phyloP scores from a whole-genome alignment of 2,888 invertebrate genomes.

The Morpho achilles region DNA sequence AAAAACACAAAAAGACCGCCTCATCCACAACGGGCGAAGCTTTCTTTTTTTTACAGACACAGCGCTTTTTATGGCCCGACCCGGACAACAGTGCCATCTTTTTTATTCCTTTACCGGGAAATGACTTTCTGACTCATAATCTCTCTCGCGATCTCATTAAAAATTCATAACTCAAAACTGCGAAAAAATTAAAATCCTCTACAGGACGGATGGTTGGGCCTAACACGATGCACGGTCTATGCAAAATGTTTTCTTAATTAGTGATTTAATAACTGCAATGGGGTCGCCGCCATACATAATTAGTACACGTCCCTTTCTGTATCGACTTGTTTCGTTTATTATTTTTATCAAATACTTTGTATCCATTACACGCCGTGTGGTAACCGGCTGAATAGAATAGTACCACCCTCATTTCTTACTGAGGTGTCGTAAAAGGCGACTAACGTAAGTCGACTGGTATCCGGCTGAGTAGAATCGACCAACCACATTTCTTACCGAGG shows the following conservation, averaged over 20 bases:
- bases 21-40: slow-evolving; percentile 14
- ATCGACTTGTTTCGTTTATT: slow-evolving; percentile 1
- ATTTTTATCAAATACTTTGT: no score
- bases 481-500: no score
- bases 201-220: slow-evolving; percentile 36
- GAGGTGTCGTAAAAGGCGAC: no score
- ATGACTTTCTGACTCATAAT: slow-evolving; percentile 81
- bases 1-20: slow-evolving; percentile 19
- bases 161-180: slow-evolving; percentile 81
- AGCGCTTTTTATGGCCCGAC: slow-evolving; percentile 43
- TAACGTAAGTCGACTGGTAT: no score
- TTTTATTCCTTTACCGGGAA: slow-evolving; percentile 71
- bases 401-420: no score
- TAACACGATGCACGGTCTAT: slow-evolving; percentile 24
- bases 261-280: slow-evolving; percentile 24
- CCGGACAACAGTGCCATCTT: slow-evolving; percentile 68
- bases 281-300: slow-evolving; percentile 17
- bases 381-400: no score
- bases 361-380: no score
- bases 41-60: slow-evolving; percentile 19
- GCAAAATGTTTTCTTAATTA: slow-evolving; percentile 28
- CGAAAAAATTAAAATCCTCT: slow-evolving; percentile 74
- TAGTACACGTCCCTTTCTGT: slow-evolving; percentile 21
- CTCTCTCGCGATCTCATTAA: slow-evolving; percentile 81
- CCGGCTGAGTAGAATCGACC: no score